Evolutionary conservation across 2,888 invertebrate genomes (phyloP), one percentile per base, ranked within the genome.

Genomic region (Meghimatium bilineatum): DNA sequence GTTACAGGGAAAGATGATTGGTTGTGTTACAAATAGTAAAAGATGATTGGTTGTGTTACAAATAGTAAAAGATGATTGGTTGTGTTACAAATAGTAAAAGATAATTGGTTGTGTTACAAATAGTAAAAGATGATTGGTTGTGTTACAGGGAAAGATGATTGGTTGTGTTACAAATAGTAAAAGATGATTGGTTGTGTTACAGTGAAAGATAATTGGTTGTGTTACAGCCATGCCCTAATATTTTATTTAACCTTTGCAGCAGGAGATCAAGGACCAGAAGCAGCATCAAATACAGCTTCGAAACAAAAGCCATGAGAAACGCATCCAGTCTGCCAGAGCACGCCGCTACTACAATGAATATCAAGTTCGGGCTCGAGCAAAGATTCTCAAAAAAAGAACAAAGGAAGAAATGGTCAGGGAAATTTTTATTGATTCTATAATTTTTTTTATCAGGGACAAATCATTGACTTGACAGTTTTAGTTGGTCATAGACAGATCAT

Each of bases 271-370:
- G 84, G 92, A 92, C 32, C 89, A 91, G 52, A 88, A 90, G 79
- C 86, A 87, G 17, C 89, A 90, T 44, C 89, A 92, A 71, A 86
- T 91, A 49, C 84, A 89, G 10, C 86, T 93, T 26, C 89, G 89
- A 66, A 91, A 92, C 80, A 89, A 90, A 80, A 78, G 92, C n/a
- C 90, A 92, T 74, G 93, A 93, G 85, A 90, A 91, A 81, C 89
- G 93, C 14, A 88, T 90, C 80, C 92, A 93, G 90, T 92, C 92
- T 2, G 93, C 93, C 3, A 87, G 92, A 38, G 91, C 91, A 8
- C 86, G 92, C 14, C 89, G 90, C 66, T 93, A 93, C 84, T 93
- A 93, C 85, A 91, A 93, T 86, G 93, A 93, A 49, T 93, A 92
- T 85, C 91, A 92, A 79, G 90, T 92, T 34, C 87, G 92, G 71